Base-by-base conservation (phyloP, 2,888 invertebrate genomes). In the Drosophila suboccidentalis region DNA sequence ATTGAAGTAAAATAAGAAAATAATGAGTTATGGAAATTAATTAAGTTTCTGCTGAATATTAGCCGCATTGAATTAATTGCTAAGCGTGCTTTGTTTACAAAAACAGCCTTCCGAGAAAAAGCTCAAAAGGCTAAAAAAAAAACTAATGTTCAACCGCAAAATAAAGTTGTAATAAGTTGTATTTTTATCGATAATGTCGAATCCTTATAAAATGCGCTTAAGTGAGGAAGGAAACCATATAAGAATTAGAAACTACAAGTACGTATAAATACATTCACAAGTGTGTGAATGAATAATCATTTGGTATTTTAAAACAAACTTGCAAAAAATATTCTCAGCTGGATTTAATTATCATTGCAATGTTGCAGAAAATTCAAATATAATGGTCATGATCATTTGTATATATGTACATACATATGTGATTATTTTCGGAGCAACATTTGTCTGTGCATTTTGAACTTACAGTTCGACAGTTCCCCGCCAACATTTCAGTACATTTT, bases 401-500 rank as follows among this genome's bases (percentile, higher is more conserved):
- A 29, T 57, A 57, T 49, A 55, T 50, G 6, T 49, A 32, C n/a
- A 19, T 51, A 38, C 34, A 22, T 61, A 41, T 34, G 17, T 34
- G 26, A 17, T 26, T 29, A 46, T 57, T 57, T 63, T 26, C 15
- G 49, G 46, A 54, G 55, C 44, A 62, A 57, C 50, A 38, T 50
- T 57, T 58, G 26, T 17, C 43, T 11, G 55, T 55, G 32, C 55
- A 55, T n/a, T n/a, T 49, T 50, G 10, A 55, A 47, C 17, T 41
- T 29, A 29, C 29, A 29, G 29, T 29, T 29, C 55, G 44, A 55
- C 43, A 53, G 50, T 8, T 39, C 17, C 44, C 29, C 29, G 29
- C 29, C 59, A 59, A 34, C 71, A 67, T 34, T 34, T 58, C 84
- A 84, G 80, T 84, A 78, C 61, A 71, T 68, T 72, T 80, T 82